Evolutionary conservation across 2,113 vertebrate species (phyloP), one percentile per base, ranked within the genome.

Genomic region (Chaetodon trifascialis): DNA sequence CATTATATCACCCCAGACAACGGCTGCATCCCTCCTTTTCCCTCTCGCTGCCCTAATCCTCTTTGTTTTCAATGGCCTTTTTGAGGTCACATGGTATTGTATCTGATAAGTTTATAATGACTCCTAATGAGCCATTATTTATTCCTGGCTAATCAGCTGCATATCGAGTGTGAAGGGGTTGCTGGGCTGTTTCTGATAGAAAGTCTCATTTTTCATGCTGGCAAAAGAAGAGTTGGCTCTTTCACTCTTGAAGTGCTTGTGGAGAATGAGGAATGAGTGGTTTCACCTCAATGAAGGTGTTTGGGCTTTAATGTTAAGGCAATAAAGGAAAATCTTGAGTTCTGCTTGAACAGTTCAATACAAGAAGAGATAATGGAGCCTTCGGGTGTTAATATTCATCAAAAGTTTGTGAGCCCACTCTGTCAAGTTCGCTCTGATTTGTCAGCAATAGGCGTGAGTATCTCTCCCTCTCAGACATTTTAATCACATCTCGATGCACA

Each of bases 91-190:
- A 2, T 71, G 84, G n/a, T 38, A 77, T 63, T 40, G 67, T 76
- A 80, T 83, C 71, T 83, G 84, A 88, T 88, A 76, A 25, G 17
- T 82, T 69, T 46, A 40, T 89, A 89, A 89, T 78, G 80, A 83
- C 68, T 65, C 40, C 52, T 80, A 86, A 92, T 79, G 80, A 86
- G 78, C 64, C 40, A 16, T 82, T 85, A 75, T 89, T 82, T 83
- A 84, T 86, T 70, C 64, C 64, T 9, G 55, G 68, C 63, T 82
- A 86, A 90, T 84, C 80, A 64, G 66, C 82, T 11, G 21, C 25
- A 10, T 63, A 82, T 84, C 64, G 7, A 72, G 79, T 38, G 56
- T 25, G 34, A 58, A 59, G 23, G 36, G 66, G 67, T 51, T n/a
- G 77, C 77, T 79, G 80, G 74, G 46, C 38, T 2, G 21, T 51